phyloP scores from a whole-genome alignment of 1,140 invertebrate species.

The Leptoteleia sp. region DNA sequence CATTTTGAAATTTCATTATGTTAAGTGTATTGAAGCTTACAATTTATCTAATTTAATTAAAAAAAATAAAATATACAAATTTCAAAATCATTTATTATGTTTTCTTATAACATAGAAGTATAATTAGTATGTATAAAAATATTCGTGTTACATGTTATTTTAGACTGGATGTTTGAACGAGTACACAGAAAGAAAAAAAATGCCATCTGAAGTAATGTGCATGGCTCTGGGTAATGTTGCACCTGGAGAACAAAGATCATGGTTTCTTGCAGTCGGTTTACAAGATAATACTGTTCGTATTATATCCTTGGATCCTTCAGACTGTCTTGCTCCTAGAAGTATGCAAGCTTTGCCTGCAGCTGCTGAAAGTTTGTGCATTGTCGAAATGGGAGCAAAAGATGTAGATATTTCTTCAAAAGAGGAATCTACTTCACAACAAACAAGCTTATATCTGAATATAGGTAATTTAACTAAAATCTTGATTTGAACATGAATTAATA shows the following conservation, averaged over 20 bases:
- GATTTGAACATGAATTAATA: no score
- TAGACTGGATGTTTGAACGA: conserved; percentile 98
- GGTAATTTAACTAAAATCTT: conserved; percentile 84
- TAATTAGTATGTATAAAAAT: no score
- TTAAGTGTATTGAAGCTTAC: no score
- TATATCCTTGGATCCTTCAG: conserved; percentile 97
- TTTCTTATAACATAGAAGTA: no score
- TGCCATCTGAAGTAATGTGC: conserved; percentile 98
- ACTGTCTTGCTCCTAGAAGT: conserved; percentile 95
- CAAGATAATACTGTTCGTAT: conserved; percentile 98
- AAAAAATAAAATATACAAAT: conserved; percentile 9
- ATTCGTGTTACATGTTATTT: no score
- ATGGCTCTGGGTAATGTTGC: conserved; percentile 99
- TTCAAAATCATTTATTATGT: no score
- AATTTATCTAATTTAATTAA: background rate
- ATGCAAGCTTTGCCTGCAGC: conserved; percentile 98
- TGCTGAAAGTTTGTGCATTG: conserved; percentile 97
- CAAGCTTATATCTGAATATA: conserved; percentile 97
- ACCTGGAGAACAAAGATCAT: conserved; percentile 95
- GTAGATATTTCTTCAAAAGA: conserved; percentile 81
- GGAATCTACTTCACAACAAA: conserved; percentile 82
- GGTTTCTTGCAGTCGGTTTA: conserved; percentile 98
- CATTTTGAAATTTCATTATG: no score
- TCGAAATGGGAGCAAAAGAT: conserved; percentile 89
- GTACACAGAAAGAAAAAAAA: conserved; percentile 97